A percentile compares a stretch with the other conserved stretches of the same genome.
Conservation (phyloP, 2,888 invertebrate species). For the Calliopum simillimum region DNA sequence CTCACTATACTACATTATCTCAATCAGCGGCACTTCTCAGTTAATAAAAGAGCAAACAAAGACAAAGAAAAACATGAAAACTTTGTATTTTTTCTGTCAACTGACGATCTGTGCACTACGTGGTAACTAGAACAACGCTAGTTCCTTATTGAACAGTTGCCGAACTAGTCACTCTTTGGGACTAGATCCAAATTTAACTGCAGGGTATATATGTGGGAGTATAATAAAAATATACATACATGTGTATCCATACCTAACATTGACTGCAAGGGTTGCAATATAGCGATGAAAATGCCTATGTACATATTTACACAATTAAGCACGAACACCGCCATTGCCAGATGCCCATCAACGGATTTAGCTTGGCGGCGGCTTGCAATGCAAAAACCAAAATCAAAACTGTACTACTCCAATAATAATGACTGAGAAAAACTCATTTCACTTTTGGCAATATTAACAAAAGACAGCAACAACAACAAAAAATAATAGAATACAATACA, state of each 20-base stretch:
- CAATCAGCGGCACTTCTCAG: too few relatives aligned
- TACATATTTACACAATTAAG: conserved; percentile 4
- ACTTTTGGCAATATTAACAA: conserved; percentile 25
- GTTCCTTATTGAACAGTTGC: too few relatives aligned
- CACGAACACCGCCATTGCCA: conserved; percentile 18
- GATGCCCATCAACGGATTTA: conserved; percentile 23
- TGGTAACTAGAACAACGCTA: too few relatives aligned
- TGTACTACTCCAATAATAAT: conserved; percentile 10
- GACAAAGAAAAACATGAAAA: too few relatives aligned
- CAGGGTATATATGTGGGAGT: not conserved
- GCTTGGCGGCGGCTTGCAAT: conserved; percentile 1
- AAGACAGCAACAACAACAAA: conserved; percentile 7
- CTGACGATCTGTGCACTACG: too few relatives aligned
- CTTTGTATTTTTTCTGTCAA: too few relatives aligned
- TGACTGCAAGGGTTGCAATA: conserved; percentile 25
- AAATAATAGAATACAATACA: not conserved
- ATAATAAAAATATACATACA: not conserved
- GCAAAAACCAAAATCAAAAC: conserved; percentile 20
- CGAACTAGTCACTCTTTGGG: too few relatives aligned
- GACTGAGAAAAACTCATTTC: conserved; percentile 6
- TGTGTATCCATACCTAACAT: not conserved
- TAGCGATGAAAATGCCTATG: not conserved
- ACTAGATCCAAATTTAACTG: too few relatives aligned
- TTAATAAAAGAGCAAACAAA: too few relatives aligned
- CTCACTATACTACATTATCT: too few relatives aligned